phyloP scores from a whole-genome alignment of 2,888 invertebrate genomes.

The Hyppa rectilinea region DNA sequence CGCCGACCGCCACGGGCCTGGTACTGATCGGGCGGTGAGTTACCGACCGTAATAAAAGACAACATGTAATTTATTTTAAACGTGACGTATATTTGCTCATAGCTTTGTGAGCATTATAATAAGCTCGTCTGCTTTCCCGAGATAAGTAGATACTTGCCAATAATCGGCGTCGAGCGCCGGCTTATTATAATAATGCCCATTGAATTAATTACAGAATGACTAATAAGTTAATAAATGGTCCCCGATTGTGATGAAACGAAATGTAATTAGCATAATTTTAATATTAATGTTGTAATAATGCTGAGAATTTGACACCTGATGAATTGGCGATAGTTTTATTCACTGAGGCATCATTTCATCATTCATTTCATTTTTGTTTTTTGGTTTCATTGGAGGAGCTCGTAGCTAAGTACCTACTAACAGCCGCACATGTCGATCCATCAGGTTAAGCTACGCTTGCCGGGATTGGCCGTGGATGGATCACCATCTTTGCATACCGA shows the following conservation, averaged over 20 bases:
- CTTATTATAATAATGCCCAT: constrained; percentile 47
- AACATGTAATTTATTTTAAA: too few relatives aligned
- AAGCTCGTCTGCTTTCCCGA: constrained; percentile 36
- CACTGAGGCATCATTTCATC: too few relatives aligned
- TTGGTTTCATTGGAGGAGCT: too few relatives aligned
- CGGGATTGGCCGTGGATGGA: too few relatives aligned
- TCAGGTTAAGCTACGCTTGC: too few relatives aligned
- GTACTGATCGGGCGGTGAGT: too few relatives aligned
- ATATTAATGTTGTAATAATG: constrained; percentile 38
- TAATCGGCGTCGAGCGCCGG: constrained; percentile 29
- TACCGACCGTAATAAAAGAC: too few relatives aligned
- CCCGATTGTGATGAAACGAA: constrained; percentile 49
- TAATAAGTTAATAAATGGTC: constrained; percentile 61
- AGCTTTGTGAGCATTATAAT: constrained; percentile 11
- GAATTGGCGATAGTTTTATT: constrained; percentile 9
- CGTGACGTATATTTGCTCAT: not conserved
- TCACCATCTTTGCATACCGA: too few relatives aligned
- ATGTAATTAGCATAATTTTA: constrained; percentile 58
- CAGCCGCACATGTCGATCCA: too few relatives aligned
- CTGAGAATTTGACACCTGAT: constrained; percentile 40
- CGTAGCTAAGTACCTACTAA: too few relatives aligned
- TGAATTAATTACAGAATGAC: constrained; percentile 56
- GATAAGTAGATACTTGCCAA: constrained; percentile 48
- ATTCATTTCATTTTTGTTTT: too few relatives aligned
- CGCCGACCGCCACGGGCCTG: too few relatives aligned